These are phyloP conservation scores for Agrotis puta DNA, from an alignment of 2,888 invertebrate genomes.

Conservation along the genomic window DNA sequence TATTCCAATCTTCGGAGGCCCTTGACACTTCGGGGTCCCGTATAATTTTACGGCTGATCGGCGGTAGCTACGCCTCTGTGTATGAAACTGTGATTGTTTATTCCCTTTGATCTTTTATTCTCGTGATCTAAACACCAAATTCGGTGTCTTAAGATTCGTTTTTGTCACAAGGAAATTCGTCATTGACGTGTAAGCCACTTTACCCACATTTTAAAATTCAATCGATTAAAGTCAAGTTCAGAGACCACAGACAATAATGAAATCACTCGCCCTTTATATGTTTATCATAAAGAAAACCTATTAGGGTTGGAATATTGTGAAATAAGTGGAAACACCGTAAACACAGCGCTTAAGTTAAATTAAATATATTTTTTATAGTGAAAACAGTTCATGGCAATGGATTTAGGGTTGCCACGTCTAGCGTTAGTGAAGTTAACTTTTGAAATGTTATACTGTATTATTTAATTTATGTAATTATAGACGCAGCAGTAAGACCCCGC, in stretches of 20 bases:
- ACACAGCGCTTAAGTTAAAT: conserved; percentile 33
- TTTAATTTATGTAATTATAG: not conserved
- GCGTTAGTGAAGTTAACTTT: not conserved
- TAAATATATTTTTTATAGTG: conserved; percentile 43
- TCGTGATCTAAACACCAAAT: too few species aligned
- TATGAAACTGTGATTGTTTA: too few species aligned
- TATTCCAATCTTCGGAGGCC: too few species aligned
- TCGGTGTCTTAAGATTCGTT: too few species aligned
- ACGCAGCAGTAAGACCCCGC: too few species aligned
- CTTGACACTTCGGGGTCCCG: too few species aligned
- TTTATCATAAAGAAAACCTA: conserved; percentile 25
- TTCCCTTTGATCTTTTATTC: too few species aligned
- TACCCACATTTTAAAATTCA: not conserved
- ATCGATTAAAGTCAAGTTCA: not conserved
- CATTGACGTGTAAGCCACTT: not conserved
- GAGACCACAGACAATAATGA: not conserved
- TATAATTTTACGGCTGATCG: too few species aligned
- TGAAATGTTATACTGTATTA: not conserved
- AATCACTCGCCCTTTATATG: conserved; percentile 6
- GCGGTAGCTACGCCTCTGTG: too few species aligned
- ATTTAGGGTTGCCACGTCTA: conserved; percentile 41
- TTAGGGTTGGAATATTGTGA: conserved; percentile 21
- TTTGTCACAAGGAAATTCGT: too few species aligned
- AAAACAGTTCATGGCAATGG: conserved; percentile 48
- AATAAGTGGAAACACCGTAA: conserved; percentile 47